Conservation (phyloP, 1,140 invertebrate species). For the Macrosteles quadrilineatus region DNA sequence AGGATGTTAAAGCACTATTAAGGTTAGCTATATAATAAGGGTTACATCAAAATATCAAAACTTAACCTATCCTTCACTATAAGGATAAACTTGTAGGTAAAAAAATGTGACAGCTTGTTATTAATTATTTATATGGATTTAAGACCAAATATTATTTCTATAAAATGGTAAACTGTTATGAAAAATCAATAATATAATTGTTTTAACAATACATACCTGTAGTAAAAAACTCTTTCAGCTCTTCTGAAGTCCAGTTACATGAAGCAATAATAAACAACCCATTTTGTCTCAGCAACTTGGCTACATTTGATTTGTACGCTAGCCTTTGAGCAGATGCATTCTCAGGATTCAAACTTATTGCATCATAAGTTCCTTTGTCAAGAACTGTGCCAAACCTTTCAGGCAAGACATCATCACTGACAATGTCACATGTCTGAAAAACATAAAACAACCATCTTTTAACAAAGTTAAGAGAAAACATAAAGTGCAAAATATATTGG, state of each 20-base stretch:
- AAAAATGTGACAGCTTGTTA: too few relatives aligned
- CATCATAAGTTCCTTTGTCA: constrained; percentile 95
- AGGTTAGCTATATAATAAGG: too few relatives aligned
- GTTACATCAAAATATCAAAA: too few relatives aligned
- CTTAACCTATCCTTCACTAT: too few relatives aligned
- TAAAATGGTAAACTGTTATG: too few relatives aligned
- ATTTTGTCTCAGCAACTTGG: constrained; percentile 57
- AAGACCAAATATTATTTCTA: too few relatives aligned
- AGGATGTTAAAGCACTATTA: too few relatives aligned
- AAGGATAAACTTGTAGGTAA: too few relatives aligned
- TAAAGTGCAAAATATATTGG: not conserved
- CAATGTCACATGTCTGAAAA: constrained; percentile 59
- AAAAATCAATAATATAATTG: too few relatives aligned
- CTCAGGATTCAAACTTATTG: constrained; percentile 77
- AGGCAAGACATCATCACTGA: constrained; percentile 45
- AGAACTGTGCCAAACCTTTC: constrained; percentile 65
- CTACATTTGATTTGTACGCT: constrained; percentile 70
- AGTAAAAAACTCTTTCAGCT: constrained; percentile 73
- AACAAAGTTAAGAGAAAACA: too few relatives aligned
- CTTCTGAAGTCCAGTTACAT: constrained; percentile 91
- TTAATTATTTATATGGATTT: too few relatives aligned
- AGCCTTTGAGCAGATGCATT: constrained; percentile 61
- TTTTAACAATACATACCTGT: constrained; percentile 50
- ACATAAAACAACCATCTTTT: constrained; percentile 32
- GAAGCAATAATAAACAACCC: constrained; percentile 85